These are phyloP conservation scores for Chascanopsetta lugubris DNA, from an alignment of 2,113 vertebrate genomes.

Conservation along the genomic window DNA sequence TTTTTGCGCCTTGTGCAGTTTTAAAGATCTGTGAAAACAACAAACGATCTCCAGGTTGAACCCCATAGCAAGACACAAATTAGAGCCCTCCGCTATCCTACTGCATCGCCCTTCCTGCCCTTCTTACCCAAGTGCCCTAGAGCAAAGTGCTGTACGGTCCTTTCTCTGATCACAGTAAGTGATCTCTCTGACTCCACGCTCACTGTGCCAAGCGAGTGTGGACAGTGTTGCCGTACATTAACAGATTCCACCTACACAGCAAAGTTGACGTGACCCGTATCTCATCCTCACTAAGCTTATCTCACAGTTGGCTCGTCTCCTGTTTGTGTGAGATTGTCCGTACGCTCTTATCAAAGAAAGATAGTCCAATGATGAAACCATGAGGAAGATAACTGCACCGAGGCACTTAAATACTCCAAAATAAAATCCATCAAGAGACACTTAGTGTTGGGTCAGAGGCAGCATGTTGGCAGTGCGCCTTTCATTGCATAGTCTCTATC, in stretches of 20 bases:
- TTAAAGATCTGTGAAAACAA: too few species aligned
- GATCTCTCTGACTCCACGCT: slow-evolving; percentile 7
- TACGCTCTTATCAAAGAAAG: slow-evolving; percentile 33
- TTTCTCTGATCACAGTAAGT: not conserved
- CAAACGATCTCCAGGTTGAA: too few species aligned
- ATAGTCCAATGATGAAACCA: not conserved
- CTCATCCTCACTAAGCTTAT: slow-evolving; percentile 24
- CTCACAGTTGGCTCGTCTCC: not conserved
- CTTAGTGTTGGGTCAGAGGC: slow-evolving; percentile 16
- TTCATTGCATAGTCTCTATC: not conserved
- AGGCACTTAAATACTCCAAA: slow-evolving; percentile 5
- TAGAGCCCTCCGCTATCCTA: not conserved
- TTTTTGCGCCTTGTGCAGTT: too few species aligned
- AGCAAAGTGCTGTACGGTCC: not conserved
- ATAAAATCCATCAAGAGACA: slow-evolving; percentile 19
- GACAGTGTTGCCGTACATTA: not conserved
- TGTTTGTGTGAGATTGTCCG: slow-evolving; percentile 21
- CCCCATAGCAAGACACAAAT: not conserved
- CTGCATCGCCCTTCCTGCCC: not conserved
- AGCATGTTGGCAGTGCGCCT: slow-evolving; percentile 4
- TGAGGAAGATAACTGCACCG: slow-evolving; percentile 10
- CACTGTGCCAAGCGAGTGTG: not conserved
- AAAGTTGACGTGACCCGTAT: slow-evolving; percentile 29
- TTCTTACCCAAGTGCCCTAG: not conserved
- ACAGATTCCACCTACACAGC: slow-evolving; percentile 36